Base-by-base conservation (phyloP, 2,797 vertebrate species). In the Hyperoplus immaculatus region DNA sequence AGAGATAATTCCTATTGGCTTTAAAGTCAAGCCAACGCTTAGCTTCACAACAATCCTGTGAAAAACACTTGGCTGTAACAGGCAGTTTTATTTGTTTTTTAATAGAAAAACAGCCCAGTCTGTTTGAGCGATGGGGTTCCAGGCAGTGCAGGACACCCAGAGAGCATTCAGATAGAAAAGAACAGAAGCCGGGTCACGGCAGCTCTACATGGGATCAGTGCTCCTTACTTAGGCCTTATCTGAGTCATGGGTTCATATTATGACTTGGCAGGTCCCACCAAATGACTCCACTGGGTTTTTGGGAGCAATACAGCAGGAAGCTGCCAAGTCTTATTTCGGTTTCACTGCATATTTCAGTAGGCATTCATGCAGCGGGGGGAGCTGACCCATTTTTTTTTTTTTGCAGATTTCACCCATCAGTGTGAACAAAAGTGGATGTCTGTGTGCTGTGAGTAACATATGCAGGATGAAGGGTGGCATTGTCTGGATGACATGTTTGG, bases 341-440 rank as follows among this genome's bases (percentile, higher is more conserved):
- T 88, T 61, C 63, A 67, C 84, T 92, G 91, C 89, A 93, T 93
- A 92, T 92, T 94, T 91, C 78, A 92, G 79, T 51, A 89, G 84
- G 83, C 83, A 77, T 88, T 91, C 79, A 86, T 56, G 8, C 78
- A 91, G 84, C 88, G 80, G 79, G 29, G 83, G 84, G 80, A 83
- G 86, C 67, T 91, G 91, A 91, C 88, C 92, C 89, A 94, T 83
- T 93, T 45, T 29, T 29, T 29, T 29, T 29, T 45, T 45, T 92
- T 81, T 71, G 61, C 61, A 71, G 47, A 80, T 88, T 88, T 89
- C 76, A 68, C 75, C 80, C 76, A 78, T 61, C 56, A 45, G 41
- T 45, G 72, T 79, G 51, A 56, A 81, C 53, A 80, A 81, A 15
- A 61, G 59, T 81, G 60, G 29, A 73, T 56, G 64, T 74, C 57